These are phyloP conservation scores for Sarcophaga caerulescens DNA, from an alignment of 2,888 invertebrate species.

Conservation along the genomic window DNA sequence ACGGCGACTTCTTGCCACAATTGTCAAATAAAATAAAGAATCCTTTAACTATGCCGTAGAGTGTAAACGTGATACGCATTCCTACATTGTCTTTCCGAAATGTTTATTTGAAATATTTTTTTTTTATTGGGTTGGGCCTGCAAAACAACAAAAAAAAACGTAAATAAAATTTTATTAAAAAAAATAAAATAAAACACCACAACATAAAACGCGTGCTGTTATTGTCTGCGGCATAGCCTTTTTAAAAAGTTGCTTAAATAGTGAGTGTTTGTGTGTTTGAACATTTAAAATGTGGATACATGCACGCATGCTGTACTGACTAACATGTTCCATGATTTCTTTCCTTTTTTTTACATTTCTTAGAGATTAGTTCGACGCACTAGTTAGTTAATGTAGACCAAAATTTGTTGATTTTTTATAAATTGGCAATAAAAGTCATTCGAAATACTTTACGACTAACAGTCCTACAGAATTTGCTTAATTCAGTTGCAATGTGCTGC, in stretches of 20 bases:
- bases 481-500: too few species aligned
- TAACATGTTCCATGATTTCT: neutral
- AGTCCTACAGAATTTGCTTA: too few species aligned
- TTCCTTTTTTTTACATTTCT: conserved; percentile 9
- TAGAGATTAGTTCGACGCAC: neutral
- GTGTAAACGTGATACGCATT: neutral
- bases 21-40: too few species aligned
- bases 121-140: conserved; percentile 14
- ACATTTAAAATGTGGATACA: neutral
- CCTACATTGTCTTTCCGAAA: neutral
- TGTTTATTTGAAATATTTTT: neutral
- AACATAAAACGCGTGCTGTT: conserved; percentile 45
- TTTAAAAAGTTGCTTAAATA: neutral
- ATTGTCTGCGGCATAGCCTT: conserved; percentile 40
- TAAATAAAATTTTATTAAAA: too few species aligned
- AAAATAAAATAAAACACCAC: neutral
- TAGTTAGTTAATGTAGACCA: neutral
- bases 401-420: too few species aligned
- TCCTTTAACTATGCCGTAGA: too few species aligned
- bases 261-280: neutral
- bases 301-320: conserved; percentile 13
- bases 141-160: neutral
- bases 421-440: too few species aligned
- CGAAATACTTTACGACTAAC: too few species aligned
- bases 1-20: too few species aligned